These are phyloP conservation scores for Sinhomidia bicolor DNA, from an alignment of 2,888 invertebrate species.

Conservation along the genomic window DNA sequence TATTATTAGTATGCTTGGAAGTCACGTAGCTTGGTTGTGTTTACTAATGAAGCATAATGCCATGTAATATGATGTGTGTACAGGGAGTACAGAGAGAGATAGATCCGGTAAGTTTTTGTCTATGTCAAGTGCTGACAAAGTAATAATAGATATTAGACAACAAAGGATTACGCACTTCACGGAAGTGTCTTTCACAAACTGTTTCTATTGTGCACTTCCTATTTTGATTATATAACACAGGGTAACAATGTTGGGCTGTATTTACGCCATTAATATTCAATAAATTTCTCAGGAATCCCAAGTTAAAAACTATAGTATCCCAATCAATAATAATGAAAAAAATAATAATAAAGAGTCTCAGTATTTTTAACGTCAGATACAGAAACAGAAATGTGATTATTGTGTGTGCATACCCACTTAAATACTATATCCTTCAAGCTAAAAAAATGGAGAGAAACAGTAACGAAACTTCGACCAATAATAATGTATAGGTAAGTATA, in stretches of 20 bases:
- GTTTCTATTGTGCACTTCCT: slow-evolving; percentile 44
- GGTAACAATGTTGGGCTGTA: not conserved
- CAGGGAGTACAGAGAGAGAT: not conserved
- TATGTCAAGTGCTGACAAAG: slow-evolving; percentile 53
- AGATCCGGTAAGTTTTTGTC: slow-evolving; percentile 54
- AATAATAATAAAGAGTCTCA: no score
- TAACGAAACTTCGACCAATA: slow-evolving; percentile 25
- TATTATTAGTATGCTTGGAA: no score
- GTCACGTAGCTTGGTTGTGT: no score
- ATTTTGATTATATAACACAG: slow-evolving; percentile 35
- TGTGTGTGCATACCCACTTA: not conserved
- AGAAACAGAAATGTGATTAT: slow-evolving; percentile 22
- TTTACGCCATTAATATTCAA: slow-evolving; percentile 8
- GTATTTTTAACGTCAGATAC: not conserved
- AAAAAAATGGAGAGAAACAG: not conserved
- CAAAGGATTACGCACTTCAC: slow-evolving; percentile 56
- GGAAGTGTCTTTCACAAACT: slow-evolving; percentile 58
- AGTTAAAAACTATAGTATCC: not conserved
- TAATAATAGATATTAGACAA: slow-evolving; percentile 55
- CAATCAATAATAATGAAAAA: slow-evolving; percentile 5
- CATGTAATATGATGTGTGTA: no score
- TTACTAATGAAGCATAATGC: no score
- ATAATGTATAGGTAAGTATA: not conserved
- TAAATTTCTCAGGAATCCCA: slow-evolving; percentile 28
- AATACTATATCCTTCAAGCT: not conserved